Evolutionary conservation across 2,888 invertebrate species (phyloP), one percentile per base, ranked within the genome.

Genomic region (Thymelicus sylvestris): DNA sequence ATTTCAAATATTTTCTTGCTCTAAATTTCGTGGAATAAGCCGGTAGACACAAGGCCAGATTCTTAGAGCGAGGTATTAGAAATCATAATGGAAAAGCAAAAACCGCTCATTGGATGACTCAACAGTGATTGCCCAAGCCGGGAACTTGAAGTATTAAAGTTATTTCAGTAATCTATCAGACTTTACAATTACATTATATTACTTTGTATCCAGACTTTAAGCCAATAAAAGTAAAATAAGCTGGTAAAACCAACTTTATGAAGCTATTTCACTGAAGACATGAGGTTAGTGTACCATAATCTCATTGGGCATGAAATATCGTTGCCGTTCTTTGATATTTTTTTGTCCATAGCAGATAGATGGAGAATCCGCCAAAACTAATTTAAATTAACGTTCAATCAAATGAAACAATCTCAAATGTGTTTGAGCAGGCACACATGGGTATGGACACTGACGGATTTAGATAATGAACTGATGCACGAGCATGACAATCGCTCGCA

Each of bases 31-130:
- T 59, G 68, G 74, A 76, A 78, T 73, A 65, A 57, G 71, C 66
- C 72, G 66, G 72, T 57, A 12, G 57, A 24, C 64, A 72, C 78
- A 74, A 79, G 77, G 76, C 73, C 75, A 72, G 59, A 67, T 69
- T 65, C 67, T 73, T 71, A 77, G 75, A 75, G 66, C 73, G 76
- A 73, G 19, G 44, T 75, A 77, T 76, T 77, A 75, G 78, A 78
- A 78, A 78, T 76, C 78, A 67, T 69, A 75, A 72, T 67, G 55
- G 52, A 71, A 69, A 72, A 70, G 69, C 47, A 66, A 63, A 66
- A 77, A 73, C 77, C 79, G 65, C 77, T 79, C 75, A 80, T 78
- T 73, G 72, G 73, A 74, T 79, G 80, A 72, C 72, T 72, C 72
- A 72, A 72, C 67, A 59, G 19, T 10, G 38, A 64, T 69, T 66